phyloP scores from a whole-genome alignment of 2,113 vertebrate genomes.

The Phalacrocorax aristotelis region DNA sequence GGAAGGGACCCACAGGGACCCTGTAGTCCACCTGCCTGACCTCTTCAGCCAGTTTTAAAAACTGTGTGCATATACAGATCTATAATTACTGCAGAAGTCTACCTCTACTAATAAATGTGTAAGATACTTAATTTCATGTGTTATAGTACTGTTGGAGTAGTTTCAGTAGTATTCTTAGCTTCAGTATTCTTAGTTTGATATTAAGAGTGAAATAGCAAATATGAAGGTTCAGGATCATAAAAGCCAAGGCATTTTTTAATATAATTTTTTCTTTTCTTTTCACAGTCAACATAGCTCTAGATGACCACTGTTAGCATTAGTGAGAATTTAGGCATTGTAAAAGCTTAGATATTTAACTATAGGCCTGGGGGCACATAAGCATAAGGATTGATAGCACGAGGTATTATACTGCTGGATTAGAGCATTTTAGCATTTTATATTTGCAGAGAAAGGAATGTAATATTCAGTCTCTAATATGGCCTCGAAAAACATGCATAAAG shows the following conservation, averaged over 20 bases:
- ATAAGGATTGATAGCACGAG: not conserved
- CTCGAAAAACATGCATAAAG: not conserved
- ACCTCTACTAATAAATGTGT: not conserved
- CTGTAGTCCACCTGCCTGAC: not conserved
- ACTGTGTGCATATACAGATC: not conserved
- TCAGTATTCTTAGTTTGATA: not conserved
- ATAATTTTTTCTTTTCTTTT: not conserved
- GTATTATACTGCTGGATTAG: not conserved
- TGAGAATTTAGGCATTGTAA: not conserved
- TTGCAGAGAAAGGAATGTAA: not conserved
- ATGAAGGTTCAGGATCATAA: not conserved
- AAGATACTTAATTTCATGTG: not conserved
- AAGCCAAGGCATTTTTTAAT: not conserved
- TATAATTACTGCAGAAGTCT: not conserved
- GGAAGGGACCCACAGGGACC: not conserved
- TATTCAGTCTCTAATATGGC: not conserved
- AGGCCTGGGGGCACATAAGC: not conserved
- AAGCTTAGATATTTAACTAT: not conserved
- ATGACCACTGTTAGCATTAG: not conserved
- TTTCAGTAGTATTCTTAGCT: not conserved
- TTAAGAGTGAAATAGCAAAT: not conserved
- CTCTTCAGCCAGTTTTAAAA: not conserved
- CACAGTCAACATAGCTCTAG: not conserved
- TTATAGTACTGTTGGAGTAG: not conserved
- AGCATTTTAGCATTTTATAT: not conserved